These are phyloP conservation scores for Alfaro cultratus DNA, from an alignment of 2,797 vertebrate species.

Conservation along the genomic window DNA sequence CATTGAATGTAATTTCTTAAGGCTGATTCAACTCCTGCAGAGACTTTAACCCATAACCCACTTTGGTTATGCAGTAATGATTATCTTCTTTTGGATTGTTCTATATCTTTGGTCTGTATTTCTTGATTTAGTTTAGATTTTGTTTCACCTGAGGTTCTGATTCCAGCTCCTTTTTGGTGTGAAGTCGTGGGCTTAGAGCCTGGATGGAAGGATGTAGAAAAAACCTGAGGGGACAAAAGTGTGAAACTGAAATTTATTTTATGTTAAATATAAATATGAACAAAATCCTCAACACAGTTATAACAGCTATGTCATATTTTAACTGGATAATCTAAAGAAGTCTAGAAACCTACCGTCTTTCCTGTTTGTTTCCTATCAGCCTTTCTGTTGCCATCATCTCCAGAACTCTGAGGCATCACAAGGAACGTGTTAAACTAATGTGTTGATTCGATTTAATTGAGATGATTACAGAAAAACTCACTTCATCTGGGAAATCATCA, in stretches of 20 bases:
- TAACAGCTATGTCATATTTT: background rate
- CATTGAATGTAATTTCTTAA: no score
- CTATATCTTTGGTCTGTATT: background rate
- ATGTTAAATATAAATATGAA: background rate
- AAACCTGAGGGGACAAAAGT: constrained; percentile 50
- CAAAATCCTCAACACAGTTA: background rate
- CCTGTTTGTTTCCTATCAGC: constrained; percentile 29
- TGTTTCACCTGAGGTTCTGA: constrained; percentile 44
- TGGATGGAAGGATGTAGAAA: constrained; percentile 42
- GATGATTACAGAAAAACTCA: constrained; percentile 45
- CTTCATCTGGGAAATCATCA: constrained; percentile 83
- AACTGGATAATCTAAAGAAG: background rate
- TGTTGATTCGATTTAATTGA: background rate
- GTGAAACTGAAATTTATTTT: background rate
- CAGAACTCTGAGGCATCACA: constrained; percentile 66
- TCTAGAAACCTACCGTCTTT: constrained; percentile 49
- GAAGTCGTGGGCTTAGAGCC: constrained; percentile 61
- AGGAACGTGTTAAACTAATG: background rate
- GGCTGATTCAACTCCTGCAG: no score
- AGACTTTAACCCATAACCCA: no score
- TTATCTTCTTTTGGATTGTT: background rate
- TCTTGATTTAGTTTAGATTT: background rate
- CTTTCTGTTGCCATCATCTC: constrained; percentile 75
- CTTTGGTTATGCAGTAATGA: no score
- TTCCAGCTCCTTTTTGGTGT: constrained; percentile 25